Base-by-base conservation (phyloP, 30 jellyfish, hydroid and myxozoan genomes). In the Cassiopea andromeda region DNA sequence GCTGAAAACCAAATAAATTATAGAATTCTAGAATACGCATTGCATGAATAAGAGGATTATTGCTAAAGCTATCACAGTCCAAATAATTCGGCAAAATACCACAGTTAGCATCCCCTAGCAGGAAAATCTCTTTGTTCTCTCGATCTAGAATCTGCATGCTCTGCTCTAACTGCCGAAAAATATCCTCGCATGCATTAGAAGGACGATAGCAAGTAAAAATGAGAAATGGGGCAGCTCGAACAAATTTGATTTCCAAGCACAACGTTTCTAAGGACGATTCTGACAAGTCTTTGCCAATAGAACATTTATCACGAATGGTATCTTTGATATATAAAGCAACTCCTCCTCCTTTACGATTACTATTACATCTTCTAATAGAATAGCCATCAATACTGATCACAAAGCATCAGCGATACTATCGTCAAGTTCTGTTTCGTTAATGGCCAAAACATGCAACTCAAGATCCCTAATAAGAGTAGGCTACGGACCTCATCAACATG, bases 301-400 rank as follows among this genome's bases (percentile, higher is more conserved):
- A 7, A 13, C 13, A 57, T 57, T 57, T 57, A 7, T 69, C 78
- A 69, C 7, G 7, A 4, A 69, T 69, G 38, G 78, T 6, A 69
- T 69, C 18, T 69, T 16, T 69, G n/a, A 69, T n/a, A 43, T 69
- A 69, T 69, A 69, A 38, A 6, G 78, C 78, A 69, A 69, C 78
- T 9, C 78, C 78, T 6, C 78, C 16, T 6, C 78, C 78, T 6
- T 69, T 69, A 69, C 78, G 78, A 69, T 69, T 69, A 69, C 78
- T 9, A 16, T 69, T 38, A 38, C 78, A 16, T 69, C 78, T 69
- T 43, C 4, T 69, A 69, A 69, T 4, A 38, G 68, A 57, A 57
- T 57, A 57, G 68, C 68, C 7, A 13, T 57, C 68, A 57, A 57
- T 57, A 57, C 68, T 57, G 7, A 57, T 13, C 12, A 57, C 12